These are phyloP conservation scores for Tetraodon nigroviridis DNA, from an alignment of 2,113 vertebrate species.

Conservation along the genomic window DNA sequence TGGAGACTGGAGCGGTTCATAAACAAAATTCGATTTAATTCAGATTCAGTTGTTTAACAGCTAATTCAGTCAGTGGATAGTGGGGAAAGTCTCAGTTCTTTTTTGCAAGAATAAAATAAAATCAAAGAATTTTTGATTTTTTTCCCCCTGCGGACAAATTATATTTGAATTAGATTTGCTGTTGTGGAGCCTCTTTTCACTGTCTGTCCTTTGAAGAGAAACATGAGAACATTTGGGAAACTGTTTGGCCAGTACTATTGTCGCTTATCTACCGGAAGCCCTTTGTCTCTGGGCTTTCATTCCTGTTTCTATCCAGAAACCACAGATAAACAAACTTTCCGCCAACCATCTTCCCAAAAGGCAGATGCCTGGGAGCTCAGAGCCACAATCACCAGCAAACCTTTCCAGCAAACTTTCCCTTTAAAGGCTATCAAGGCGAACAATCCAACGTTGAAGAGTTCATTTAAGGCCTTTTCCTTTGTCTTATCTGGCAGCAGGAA, in stretches of 20 bases:
- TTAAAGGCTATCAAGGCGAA: neutral
- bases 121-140: no score
- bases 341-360: neutral
- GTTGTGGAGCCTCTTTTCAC: no score
- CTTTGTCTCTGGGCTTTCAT: slow-evolving; percentile 16
- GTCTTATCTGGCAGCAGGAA: no score
- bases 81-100: no score
- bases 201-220: neutral
- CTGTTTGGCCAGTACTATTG: no score
- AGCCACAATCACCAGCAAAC: neutral
- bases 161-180: no score
- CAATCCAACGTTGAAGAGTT: no score
- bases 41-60: neutral
- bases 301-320: slow-evolving; percentile 7
- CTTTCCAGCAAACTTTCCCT: neutral
- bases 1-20: slow-evolving; percentile 75
- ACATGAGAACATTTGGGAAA: neutral
- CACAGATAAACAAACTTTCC: slow-evolving; percentile 6
- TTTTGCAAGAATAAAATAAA: no score
- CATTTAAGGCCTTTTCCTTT: no score
- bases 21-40: neutral
- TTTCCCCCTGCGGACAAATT: no score
- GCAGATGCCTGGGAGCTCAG: no score
- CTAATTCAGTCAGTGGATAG: neutral
- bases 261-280: slow-evolving; percentile 55